Base-by-base conservation (phyloP, 2,888 invertebrate species). In the Diarsia brunnea region DNA sequence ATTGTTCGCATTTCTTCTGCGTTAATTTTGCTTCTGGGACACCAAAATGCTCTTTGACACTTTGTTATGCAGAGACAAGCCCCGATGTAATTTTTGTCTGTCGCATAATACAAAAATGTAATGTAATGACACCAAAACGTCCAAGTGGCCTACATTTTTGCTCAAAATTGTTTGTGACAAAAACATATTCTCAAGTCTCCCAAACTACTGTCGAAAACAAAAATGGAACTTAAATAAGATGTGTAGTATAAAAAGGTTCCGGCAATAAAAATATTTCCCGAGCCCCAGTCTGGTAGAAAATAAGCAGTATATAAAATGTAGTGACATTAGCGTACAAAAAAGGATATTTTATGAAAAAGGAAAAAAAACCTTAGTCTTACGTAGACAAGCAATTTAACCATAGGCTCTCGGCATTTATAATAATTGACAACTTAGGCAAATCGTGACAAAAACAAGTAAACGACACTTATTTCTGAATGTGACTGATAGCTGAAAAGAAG, bases 161-260 rank as follows among this genome's bases (percentile, higher is more conserved):
- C 19, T 58, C 19, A 19, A 24, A 21, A 27, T 31, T 27, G 21
- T 43, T 27, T 21, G 45, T 24, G 8, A 7, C 45, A 10, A 45
- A 51, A 69, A 74, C 31, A 24, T 69, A 79, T 58, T 70, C 24
- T 31, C 45, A 63, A 69, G 61, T 24, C 38, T n/a, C n/a, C 51
- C 24, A 27, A 73, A 79, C 55, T n/a, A 72, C 45, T 47, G 24
- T 67, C 31, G 63, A 61, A 65, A 70, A 64, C 49, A 68, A 70
- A n/a, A 82, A 69, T 74, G 63, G 14, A 67, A 21, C 60, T 47
- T 69, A 58, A 76, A 69, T 77, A 77, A 64, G 64, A 68, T 74
- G 31, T 69, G 55, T 78, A 38, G 45, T 51, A 65, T 58, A 71
- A 64, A 80, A 55, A n/a, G 67, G 55, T 67, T 65, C 12, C 38